Percentiles rank a stretch among this genome's conserved stretches.
phyloP scores from a whole-genome alignment of 2,888 invertebrate species.

The Eucera pruinosa region DNA sequence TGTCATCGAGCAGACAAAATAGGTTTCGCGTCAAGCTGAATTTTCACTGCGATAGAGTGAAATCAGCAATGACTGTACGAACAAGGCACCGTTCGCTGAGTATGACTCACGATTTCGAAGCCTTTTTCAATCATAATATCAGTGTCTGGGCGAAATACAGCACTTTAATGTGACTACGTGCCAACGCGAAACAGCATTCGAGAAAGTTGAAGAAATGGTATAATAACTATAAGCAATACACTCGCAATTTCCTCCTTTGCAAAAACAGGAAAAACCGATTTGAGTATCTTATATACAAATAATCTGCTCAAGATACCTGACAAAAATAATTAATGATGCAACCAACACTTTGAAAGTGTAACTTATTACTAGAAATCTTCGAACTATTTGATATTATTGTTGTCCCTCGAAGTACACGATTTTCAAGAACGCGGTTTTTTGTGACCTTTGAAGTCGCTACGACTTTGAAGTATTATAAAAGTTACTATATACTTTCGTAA shows the following conservation, averaged over 20 bases:
- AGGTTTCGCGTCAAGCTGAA: slow-evolving; percentile 6
- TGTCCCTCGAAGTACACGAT: too few relatives aligned
- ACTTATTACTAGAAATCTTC: not conserved
- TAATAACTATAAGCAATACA: not conserved
- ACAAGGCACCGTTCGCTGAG: slow-evolving; percentile 40
- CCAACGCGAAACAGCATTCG: not conserved
- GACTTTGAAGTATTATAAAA: too few relatives aligned
- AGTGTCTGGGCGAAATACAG: not conserved
- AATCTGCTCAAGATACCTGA: not conserved
- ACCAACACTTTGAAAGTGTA: not conserved
- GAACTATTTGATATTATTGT: too few relatives aligned
- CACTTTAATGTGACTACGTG: not conserved
- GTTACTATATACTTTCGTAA: too few relatives aligned
- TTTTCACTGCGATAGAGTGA: slow-evolving; percentile 43
- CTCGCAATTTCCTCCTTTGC: not conserved
- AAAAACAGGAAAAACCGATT: not conserved
- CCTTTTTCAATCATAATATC: slow-evolving; percentile 42
- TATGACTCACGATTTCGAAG: slow-evolving; percentile 56
- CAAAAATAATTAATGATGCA: not conserved
- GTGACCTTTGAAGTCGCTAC: too few relatives aligned
- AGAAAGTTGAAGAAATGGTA: slow-evolving; percentile 10
- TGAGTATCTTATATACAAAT: not conserved
- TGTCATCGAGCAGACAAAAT: not conserved
- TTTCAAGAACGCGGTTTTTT: too few relatives aligned
- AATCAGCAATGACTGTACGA: slow-evolving; percentile 56